These are phyloP conservation scores for Merluccius polli DNA, from an alignment of 2,797 vertebrate genomes.

Conservation along the genomic window DNA sequence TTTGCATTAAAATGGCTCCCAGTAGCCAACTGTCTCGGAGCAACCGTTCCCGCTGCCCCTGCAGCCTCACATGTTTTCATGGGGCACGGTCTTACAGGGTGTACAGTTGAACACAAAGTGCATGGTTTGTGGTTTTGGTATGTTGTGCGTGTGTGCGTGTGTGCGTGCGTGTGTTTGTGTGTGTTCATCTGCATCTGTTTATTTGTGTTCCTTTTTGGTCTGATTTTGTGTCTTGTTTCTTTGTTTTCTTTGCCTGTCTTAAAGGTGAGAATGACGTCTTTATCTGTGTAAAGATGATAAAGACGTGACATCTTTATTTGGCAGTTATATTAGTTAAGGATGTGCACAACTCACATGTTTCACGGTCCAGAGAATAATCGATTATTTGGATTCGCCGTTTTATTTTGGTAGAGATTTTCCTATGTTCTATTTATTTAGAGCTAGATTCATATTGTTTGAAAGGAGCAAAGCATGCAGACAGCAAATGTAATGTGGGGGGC, in stretches of 20 bases:
- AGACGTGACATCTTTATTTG: constrained; percentile 55
- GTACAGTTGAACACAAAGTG: background rate
- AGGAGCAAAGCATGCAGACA: too few species aligned
- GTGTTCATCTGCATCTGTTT: constrained; percentile 21
- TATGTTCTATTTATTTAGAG: too few species aligned
- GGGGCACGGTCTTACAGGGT: constrained; percentile 2
- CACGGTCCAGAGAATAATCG: too few species aligned
- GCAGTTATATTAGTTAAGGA: background rate
- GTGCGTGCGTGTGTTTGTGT: background rate
- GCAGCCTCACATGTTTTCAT: background rate
- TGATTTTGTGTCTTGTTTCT: constrained; percentile 24
- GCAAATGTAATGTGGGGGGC: too few species aligned
- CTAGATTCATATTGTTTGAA: too few species aligned
- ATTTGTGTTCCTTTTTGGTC: constrained; percentile 35
- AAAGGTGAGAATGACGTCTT: constrained; percentile 75
- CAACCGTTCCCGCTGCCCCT: constrained; percentile 11
- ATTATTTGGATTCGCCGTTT: too few species aligned
- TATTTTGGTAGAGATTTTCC: too few species aligned
- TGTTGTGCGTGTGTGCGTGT: constrained; percentile 3
- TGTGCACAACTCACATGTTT: too few species aligned
- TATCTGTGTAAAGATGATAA: too few species aligned
- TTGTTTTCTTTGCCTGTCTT: constrained; percentile 67
- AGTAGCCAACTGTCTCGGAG: background rate
- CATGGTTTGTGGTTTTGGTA: constrained; percentile 23
- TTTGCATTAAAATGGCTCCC: background rate